Base-by-base conservation (phyloP, 2,113 vertebrate genomes). In the Tachycineta bicolor region DNA sequence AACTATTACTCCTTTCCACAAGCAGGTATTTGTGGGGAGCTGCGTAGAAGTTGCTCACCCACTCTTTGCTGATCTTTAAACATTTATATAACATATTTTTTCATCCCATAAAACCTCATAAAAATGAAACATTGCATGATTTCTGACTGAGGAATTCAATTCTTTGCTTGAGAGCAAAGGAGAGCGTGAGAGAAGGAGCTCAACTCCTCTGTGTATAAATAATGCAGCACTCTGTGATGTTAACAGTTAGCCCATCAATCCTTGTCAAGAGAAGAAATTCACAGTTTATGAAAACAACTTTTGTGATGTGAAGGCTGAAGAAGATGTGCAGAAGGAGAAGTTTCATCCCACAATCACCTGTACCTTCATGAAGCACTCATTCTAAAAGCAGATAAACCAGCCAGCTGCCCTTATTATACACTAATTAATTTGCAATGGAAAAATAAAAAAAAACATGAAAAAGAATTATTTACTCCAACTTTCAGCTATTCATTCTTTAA, bases 141-240 rank as follows among this genome's bases (percentile, higher is more conserved):
- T 75, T 78, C 94, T 79, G 53, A 95, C 52, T 68, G 50, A 93
- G 65, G 31, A 50, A 11, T 24, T 41, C 8, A 63, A 55, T 70
- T 55, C 43, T 87, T 46, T 37, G 39, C n/a, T 26, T 96, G 95
- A 95, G 92, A 94, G 87, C 56, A 94, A 92, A 97, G 91, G 93
- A 95, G 92, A 92, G 83, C 24, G 44, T 75, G 82, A 79, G 92
- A 93, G 82, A 92, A 33, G 59, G 43, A 93, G 64, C 52, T 62
- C 83, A 53, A 2, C 62, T 89, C 44, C 58, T 43, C 23, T 50
- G 25, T 65, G 15, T 50, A 87, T 97, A 97, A 98, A 97, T 95
- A 97, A 97, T 80, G 53, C 75, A 95, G 53, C 26, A 49, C 29
- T 41, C 77, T 47, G 34, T 34, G 82, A 83, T 69, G 49, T 28